A percentile compares a stretch with the other conserved stretches of the same genome.
phyloP scores from a whole-genome alignment of 37 sponge, comb jelly and placozoan species.

The Beroe forskalii region DNA sequence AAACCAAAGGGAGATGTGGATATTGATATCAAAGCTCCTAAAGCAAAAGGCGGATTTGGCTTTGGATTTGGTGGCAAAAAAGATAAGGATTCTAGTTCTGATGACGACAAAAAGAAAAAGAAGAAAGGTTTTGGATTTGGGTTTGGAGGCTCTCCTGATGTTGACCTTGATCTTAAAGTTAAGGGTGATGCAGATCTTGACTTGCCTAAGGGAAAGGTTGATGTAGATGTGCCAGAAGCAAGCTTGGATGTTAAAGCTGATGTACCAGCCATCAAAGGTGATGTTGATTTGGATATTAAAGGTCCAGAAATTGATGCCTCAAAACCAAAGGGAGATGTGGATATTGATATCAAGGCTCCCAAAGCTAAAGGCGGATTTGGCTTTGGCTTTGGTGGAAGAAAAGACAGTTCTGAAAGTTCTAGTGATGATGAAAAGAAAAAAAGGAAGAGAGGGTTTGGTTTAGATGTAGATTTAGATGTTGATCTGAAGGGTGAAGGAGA shows the following conservation, averaged over 20 bases:
- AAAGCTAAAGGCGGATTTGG: conserved; percentile 2
- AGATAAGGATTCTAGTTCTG: conserved; percentile 5
- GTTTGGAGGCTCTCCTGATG: background rate
- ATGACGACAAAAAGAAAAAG: conserved; percentile 57
- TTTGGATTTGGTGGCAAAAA: conserved; percentile 62
- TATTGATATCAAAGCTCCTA: conserved; percentile 9
- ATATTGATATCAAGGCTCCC: conserved; percentile 1
- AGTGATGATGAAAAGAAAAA: conserved; percentile 57
- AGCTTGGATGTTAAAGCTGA: background rate
- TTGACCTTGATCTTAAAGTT: conserved; percentile 1
- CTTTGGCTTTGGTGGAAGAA: conserved; percentile 21
- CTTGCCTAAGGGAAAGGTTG: background rate
- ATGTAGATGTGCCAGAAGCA: conserved; percentile 19
- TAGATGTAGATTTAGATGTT: background rate
- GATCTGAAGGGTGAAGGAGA: conserved; percentile 26
- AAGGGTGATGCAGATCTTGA: conserved; percentile 41
- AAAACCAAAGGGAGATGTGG: background rate
- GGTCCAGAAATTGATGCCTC: background rate
- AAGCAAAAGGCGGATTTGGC: conserved; percentile 29
- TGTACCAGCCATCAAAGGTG: conserved; percentile 19
- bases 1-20: conserved; percentile 2
- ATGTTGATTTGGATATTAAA: background rate
- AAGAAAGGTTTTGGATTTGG: conserved; percentile 51
- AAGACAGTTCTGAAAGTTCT: background rate
- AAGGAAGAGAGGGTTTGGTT: conserved; percentile 5